Conservation (phyloP, 2,113 vertebrate species). For the Pitta sordida region DNA sequence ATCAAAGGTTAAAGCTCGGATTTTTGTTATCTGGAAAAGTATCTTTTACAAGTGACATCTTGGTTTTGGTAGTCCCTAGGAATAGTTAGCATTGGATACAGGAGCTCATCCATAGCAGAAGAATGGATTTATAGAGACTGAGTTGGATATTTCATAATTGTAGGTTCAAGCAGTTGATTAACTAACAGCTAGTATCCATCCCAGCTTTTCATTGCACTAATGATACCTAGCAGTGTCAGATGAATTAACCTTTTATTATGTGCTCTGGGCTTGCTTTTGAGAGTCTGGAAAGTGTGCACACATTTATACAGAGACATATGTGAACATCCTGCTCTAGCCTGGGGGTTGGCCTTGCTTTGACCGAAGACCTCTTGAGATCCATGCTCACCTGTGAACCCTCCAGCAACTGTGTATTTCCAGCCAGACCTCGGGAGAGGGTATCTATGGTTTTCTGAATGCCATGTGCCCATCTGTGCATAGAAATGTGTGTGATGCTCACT, state of each 20-base stretch:
- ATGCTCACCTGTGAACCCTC: not conserved
- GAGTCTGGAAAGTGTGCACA: not conserved
- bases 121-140: not conserved
- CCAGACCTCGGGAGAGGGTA: not conserved
- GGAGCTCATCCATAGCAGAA: not conserved
- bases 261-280: not conserved
- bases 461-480: rapidly evolving
- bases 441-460: not conserved
- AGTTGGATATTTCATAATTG: not conserved
- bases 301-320: not conserved
- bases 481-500: not conserved
- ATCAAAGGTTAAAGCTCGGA: not conserved
- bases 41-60: not conserved
- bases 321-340: not conserved
- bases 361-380: not conserved
- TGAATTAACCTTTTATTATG: not conserved
- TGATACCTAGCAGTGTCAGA: not conserved
- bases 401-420: not conserved
- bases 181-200: not conserved
- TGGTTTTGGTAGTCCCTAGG: not conserved
- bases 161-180: not conserved
- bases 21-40: not conserved
- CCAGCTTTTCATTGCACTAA: not conserved
- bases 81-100: not conserved
- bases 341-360: not conserved